phyloP scores from a whole-genome alignment of 1,140 invertebrate genomes.

The Lepidurus apus region DNA sequence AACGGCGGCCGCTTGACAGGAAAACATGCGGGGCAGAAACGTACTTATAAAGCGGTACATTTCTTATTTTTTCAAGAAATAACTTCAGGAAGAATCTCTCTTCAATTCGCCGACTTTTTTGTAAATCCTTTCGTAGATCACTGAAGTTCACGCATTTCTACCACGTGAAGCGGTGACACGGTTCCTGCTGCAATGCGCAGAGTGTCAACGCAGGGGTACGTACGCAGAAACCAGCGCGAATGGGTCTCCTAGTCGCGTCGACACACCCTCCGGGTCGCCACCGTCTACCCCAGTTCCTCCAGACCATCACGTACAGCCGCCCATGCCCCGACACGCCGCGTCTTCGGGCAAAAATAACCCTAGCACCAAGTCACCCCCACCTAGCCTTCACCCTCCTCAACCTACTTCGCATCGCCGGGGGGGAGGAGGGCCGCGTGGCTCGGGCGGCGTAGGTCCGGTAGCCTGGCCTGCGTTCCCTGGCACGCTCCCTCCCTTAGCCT shows the following conservation, averaged over 20 bases:
- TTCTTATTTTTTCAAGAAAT: not conserved
- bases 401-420: constrained; percentile 39
- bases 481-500: constrained; percentile 24
- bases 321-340: constrained; percentile 19
- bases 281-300: constrained; percentile 34
- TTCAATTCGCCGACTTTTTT: not conserved
- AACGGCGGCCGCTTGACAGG: constrained; percentile 69
- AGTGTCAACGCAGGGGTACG: constrained; percentile 81
- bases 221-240: constrained; percentile 46
- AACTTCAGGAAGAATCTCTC: not conserved
- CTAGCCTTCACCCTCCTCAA: constrained; percentile 50
- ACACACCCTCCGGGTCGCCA: constrained; percentile 29
- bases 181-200: constrained; percentile 86
- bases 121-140: constrained; percentile 61
- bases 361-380: constrained; percentile 46
- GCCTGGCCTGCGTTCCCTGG: constrained; percentile 21
- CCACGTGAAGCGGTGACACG: constrained; percentile 90
- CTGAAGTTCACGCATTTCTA: constrained; percentile 89
- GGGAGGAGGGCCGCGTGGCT: constrained; percentile 24
- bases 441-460: constrained; percentile 21
- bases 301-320: constrained; percentile 33
- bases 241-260: constrained; percentile 25
- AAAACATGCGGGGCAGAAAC: constrained; percentile 91
- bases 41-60: constrained; percentile 91
- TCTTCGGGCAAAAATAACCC: constrained; percentile 11